Percentiles rank a stretch among this genome's conserved stretches.
Evolutionary conservation across 2,113 vertebrate genomes (phyloP).

Genomic region (Lepisosteus osseus): DNA sequence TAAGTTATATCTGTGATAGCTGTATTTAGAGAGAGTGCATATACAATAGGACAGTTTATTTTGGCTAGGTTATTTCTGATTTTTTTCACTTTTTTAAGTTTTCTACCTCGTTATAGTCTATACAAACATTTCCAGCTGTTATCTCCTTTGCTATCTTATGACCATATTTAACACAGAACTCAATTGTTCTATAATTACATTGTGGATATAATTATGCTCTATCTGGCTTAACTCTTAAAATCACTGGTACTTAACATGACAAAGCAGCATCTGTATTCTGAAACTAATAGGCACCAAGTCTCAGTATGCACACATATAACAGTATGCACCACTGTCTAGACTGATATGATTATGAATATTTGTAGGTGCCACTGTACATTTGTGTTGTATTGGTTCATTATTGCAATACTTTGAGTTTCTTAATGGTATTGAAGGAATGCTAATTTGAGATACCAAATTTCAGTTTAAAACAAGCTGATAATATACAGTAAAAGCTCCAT

Average conservation of each 20-base stretch:
- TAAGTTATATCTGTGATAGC: too few relatives aligned
- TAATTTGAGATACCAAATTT: not conserved
- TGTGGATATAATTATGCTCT: not conserved
- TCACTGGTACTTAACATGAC: not conserved
- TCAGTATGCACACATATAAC: conserved; percentile 9
- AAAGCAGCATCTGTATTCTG: conserved; percentile 12
- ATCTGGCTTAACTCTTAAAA: conserved; percentile 8
- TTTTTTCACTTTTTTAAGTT: too few relatives aligned
- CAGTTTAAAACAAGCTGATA: not conserved
- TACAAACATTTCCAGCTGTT: not conserved
- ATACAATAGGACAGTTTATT: too few relatives aligned
- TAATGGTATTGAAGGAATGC: not conserved
- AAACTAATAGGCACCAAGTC: conserved; percentile 2
- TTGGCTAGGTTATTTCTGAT: too few relatives aligned
- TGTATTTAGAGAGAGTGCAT: too few relatives aligned
- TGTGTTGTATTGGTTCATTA: conserved; percentile 12
- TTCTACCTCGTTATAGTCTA: not conserved
- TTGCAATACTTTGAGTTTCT: conserved; percentile 12
- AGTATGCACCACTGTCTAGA: conserved; percentile 8
- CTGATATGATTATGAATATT: conserved; percentile 17
- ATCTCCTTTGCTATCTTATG: not conserved
- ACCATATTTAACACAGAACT: not conserved
- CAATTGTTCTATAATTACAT: conserved; percentile 4
- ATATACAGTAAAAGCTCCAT: not conserved
- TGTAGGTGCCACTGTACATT: conserved; percentile 6